Conservation (phyloP, 2,113 vertebrate genomes). For the Thryonomys swinderianus region DNA sequence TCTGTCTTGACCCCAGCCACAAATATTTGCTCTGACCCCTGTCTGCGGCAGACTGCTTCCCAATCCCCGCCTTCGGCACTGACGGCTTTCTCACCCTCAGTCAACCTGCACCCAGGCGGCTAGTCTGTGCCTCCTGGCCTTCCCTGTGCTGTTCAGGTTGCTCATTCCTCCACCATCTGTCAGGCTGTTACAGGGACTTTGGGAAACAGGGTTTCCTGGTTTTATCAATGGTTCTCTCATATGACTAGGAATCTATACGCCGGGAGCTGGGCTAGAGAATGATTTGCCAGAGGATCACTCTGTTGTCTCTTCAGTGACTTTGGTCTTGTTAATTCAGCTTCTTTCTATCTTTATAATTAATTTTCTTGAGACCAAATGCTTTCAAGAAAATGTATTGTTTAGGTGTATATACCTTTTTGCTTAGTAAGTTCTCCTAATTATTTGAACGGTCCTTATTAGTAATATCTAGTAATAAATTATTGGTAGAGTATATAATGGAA, state of each 20-base stretch:
- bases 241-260: neutral
- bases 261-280: neutral
- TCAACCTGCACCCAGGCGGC: too few species aligned
- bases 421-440: neutral
- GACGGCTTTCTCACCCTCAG: too few species aligned
- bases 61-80: too few species aligned
- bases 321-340: neutral
- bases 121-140: too few species aligned
- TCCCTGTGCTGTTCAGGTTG: too few species aligned
- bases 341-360: neutral
- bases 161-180: too few species aligned
- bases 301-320: neutral
- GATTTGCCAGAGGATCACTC: neutral
- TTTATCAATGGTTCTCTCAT: neutral
- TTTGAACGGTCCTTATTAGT: neutral
- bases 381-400: slow-evolving; percentile 11
- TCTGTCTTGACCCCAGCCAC: too few species aligned
- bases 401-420: neutral
- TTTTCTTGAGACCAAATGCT: neutral
- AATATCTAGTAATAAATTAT: neutral
- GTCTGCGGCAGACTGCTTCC: too few species aligned
- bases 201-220: neutral
- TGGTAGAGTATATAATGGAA: neutral
- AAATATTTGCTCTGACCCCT: too few species aligned
- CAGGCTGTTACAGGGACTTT: neutral